These are phyloP conservation scores for Synergus gifuensis DNA, from an alignment of 2,888 invertebrate genomes.

Conservation along the genomic window DNA sequence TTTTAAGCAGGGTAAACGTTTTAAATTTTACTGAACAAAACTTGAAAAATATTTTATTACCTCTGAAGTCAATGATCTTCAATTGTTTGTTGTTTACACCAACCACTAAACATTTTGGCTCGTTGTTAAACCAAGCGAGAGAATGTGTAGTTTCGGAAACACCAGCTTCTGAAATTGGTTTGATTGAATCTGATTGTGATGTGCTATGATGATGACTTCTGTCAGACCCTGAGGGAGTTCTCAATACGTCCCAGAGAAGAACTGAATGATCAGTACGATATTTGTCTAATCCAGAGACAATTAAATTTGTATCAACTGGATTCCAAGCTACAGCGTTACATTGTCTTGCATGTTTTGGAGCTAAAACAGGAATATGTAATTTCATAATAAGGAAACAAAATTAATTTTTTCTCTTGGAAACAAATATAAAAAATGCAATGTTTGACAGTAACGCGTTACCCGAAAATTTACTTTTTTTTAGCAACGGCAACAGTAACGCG, in stretches of 20 bases:
- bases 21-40: too few relatives aligned
- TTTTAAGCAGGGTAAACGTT: too few relatives aligned
- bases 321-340: constrained; percentile 95
- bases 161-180: constrained; percentile 88
- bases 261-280: constrained; percentile 93
- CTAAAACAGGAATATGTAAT: constrained; percentile 77
- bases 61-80: constrained; percentile 93
- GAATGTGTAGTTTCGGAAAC: constrained; percentile 91
- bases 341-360: constrained; percentile 89
- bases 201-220: constrained; percentile 71
- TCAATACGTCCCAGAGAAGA: constrained; percentile 91
- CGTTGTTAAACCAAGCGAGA: constrained; percentile 89
- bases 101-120: constrained; percentile 88
- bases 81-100: constrained; percentile 94
- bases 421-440: too few relatives aligned
- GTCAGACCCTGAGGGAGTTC: constrained; percentile 76
- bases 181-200: constrained; percentile 79
- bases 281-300: constrained; percentile 94
- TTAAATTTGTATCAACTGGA: constrained; percentile 87
- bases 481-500: too few relatives aligned
- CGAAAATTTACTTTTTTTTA: too few relatives aligned
- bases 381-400: not conserved
- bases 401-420: too few relatives aligned
- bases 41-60: constrained; percentile 77
- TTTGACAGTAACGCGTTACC: too few relatives aligned